phyloP scores from a whole-genome alignment of 2,113 vertebrate genomes.

The Chinchilla lanigera region DNA sequence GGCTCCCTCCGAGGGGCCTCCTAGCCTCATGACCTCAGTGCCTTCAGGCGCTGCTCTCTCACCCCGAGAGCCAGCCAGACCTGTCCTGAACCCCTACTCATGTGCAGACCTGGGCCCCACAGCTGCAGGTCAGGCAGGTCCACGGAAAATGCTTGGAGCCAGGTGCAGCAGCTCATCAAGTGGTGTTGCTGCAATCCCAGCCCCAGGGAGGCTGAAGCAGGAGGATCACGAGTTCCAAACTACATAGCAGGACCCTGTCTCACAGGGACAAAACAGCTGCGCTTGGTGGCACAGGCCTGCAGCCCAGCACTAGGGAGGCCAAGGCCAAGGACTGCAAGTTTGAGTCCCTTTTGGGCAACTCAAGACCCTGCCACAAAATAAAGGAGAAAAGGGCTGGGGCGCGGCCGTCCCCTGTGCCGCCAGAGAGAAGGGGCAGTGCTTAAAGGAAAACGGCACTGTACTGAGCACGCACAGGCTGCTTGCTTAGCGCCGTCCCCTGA shows the following conservation, averaged over 20 bases:
- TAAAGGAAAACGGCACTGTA: not conserved
- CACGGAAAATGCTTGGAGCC: not conserved
- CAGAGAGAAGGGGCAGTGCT: not conserved
- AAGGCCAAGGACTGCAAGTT: not conserved
- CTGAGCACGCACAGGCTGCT: not conserved
- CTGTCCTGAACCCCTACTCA: fast-evolving
- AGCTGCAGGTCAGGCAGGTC: not conserved
- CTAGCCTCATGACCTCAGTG: fast-evolving
- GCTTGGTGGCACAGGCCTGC: no score
- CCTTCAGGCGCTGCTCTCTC: fast-evolving
- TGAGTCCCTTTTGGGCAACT: no score
- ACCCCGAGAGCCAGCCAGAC: fast-evolving
- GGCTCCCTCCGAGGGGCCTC: not conserved
- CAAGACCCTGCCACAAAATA: not conserved
- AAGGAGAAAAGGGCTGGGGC: not conserved
- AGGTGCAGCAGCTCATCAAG: not conserved
- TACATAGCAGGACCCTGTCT: not conserved
- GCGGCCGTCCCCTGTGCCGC: not conserved
- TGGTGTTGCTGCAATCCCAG: not conserved
- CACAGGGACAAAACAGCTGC: not conserved
- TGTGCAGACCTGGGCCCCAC: no score
- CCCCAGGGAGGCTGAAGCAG: not conserved
- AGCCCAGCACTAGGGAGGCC: not conserved
- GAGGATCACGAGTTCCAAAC: not conserved
- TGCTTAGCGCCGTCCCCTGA: not conserved